Evolutionary conservation across 2,113 vertebrate genomes (phyloP).

Genomic region (Myiopsitta monachus): DNA sequence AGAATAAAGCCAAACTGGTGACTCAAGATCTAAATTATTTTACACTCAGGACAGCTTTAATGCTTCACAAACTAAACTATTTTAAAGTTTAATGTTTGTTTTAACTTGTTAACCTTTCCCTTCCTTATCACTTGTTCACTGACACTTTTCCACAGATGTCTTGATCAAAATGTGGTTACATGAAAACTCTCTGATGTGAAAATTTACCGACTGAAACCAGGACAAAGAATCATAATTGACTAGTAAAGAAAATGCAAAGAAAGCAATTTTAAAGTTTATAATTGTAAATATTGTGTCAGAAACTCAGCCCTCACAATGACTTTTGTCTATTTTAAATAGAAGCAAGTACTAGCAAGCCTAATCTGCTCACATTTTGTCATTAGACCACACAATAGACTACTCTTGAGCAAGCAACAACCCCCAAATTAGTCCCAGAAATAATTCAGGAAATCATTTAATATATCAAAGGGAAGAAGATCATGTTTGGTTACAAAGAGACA

Average conservation of each 20-base stretch:
- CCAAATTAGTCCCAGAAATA: slow-evolving; percentile 13
- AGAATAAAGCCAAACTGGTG: background rate
- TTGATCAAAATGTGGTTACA: background rate
- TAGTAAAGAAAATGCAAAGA: slow-evolving; percentile 24
- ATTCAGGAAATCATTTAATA: background rate
- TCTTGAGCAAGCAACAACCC: background rate
- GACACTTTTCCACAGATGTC: background rate
- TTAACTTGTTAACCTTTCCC: background rate
- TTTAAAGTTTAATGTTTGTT: background rate
- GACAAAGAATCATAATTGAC: slow-evolving; percentile 12
- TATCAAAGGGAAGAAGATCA: background rate
- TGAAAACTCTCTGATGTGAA: background rate
- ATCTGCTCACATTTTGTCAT: slow-evolving; percentile 20
- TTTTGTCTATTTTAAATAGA: background rate
- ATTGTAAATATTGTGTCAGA: slow-evolving; percentile 48
- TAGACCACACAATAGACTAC: background rate
- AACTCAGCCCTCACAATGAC: background rate
- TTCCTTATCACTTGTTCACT: background rate
- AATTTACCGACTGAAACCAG: slow-evolving; percentile 5
- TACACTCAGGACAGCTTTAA: background rate
- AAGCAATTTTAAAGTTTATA: slow-evolving; percentile 17
- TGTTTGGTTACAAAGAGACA: background rate
- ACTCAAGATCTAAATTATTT: background rate
- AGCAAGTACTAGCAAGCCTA: background rate
- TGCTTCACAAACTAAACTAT: background rate